These are phyloP conservation scores for Gorsachius goisagi DNA, from an alignment of 2,113 vertebrate species.

Conservation along the genomic window DNA sequence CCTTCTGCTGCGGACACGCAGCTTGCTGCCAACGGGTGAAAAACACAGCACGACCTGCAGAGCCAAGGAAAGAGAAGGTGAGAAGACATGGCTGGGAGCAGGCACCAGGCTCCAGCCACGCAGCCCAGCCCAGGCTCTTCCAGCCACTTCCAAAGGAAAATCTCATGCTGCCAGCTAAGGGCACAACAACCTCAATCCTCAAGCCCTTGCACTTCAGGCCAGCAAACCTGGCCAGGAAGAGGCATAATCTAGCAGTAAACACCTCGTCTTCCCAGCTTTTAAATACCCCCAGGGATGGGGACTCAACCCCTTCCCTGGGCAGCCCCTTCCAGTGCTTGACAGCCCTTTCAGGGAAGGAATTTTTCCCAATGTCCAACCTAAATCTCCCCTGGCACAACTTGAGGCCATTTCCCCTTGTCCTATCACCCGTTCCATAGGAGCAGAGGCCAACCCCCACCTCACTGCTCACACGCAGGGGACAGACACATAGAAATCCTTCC, in stretches of 20 bases:
- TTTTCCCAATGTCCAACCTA: no score
- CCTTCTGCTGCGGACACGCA: conserved; percentile 85
- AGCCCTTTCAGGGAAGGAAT: no score
- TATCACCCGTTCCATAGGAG: no score
- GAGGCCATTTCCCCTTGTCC: no score
- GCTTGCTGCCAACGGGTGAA: conserved; percentile 86
- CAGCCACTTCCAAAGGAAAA: not conserved
- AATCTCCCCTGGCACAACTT: no score
- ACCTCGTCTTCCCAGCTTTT: no score
- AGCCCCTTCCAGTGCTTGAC: no score
- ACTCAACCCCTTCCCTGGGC: no score
- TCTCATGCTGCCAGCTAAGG: not conserved
- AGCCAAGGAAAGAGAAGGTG: not conserved
- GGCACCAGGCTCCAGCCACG: fast-evolving
- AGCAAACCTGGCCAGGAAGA: not conserved
- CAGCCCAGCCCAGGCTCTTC: fast-evolving
- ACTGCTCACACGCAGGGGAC: not conserved
- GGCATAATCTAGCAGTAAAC: not conserved
- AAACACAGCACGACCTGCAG: conserved; percentile 89
- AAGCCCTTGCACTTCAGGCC: not conserved
- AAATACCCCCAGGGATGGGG: no score
- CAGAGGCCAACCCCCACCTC: no score
- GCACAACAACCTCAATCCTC: not conserved
- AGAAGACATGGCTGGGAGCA: fast-evolving
- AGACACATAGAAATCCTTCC: not conserved